A percentile compares a stretch with the other conserved stretches of the same genome.
Conservation (phyloP, 2,888 invertebrate species). For the Argyra leucocephala region DNA sequence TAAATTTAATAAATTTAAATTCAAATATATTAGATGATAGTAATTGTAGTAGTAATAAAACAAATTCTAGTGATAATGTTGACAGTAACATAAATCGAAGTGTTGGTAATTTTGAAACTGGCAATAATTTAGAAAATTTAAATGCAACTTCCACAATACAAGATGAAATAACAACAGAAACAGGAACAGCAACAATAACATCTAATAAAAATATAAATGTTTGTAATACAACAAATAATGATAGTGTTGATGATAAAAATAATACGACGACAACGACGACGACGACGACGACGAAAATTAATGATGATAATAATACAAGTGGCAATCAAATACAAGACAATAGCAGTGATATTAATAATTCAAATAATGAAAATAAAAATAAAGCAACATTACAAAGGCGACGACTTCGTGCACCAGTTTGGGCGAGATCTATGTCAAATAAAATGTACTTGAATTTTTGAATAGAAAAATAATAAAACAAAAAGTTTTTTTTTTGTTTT, state of each 20-base stretch:
- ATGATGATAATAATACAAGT: slow-evolving; percentile 35
- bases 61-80: slow-evolving; percentile 13
- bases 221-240: slow-evolving; percentile 8
- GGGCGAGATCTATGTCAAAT: slow-evolving; percentile 64
- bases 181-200: slow-evolving; percentile 18
- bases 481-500: too few species aligned
- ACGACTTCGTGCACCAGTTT: slow-evolving; percentile 70
- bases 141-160: not conserved
- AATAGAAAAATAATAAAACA: too few species aligned
- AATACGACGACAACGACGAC: slow-evolving; percentile 17
- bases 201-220: slow-evolving; percentile 12
- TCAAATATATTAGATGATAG: not conserved
- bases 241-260: slow-evolving; percentile 9
- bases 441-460: slow-evolving; percentile 45
- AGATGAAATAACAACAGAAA: slow-evolving; percentile 16
- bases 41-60: slow-evolving; percentile 12
- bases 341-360: not conserved
- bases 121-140: not conserved
- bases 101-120: slow-evolving; percentile 7
- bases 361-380: slow-evolving; percentile 25
- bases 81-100: slow-evolving; percentile 16
- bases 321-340: not conserved
- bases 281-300: slow-evolving; percentile 27
- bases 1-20: not conserved
- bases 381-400: slow-evolving; percentile 56